Conservation (phyloP, 1,140 invertebrate genomes). For the Hyles euphorbiae region DNA sequence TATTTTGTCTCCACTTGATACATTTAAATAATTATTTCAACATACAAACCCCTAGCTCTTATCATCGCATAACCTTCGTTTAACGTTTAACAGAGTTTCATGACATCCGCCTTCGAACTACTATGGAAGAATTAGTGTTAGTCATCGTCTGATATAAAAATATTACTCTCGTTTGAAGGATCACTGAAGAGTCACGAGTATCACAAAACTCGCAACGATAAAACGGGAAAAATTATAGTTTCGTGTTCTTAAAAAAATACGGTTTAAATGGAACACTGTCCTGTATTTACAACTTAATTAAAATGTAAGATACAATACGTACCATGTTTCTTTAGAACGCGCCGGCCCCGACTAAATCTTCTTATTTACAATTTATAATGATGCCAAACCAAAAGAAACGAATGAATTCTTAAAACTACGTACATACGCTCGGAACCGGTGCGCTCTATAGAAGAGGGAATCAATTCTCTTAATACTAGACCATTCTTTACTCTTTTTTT, state of each 20-base stretch:
- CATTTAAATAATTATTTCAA: constrained; percentile 9
- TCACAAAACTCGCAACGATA: constrained; percentile 17
- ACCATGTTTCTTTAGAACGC: constrained; percentile 31
- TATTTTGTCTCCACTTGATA: constrained; percentile 34
- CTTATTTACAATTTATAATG: constrained; percentile 54
- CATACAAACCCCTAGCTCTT: constrained; percentile 14
- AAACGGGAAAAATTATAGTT: constrained; percentile 12
- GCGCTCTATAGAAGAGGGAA: constrained; percentile 29
- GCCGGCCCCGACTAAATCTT: constrained; percentile 13
- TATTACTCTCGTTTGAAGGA: constrained; percentile 8
- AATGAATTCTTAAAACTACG: constrained; percentile 28
- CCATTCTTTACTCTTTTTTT: constrained; percentile 18
- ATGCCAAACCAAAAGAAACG: constrained; percentile 23
- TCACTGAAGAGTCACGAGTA: not conserved
- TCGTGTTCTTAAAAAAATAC: constrained; percentile 57
- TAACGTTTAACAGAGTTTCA: not conserved
- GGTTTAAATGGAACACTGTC: constrained; percentile 58
- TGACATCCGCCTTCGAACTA: constrained; percentile 5
- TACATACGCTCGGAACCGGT: constrained; percentile 13
- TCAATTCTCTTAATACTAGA: constrained; percentile 40
- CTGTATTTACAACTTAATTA: constrained; percentile 63
- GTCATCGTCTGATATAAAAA: constrained; percentile 20
- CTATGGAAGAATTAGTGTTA: constrained; percentile 15
- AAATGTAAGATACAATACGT: constrained; percentile 59
- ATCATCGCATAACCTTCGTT: constrained; percentile 4